Conservation (phyloP, 1,140 invertebrate genomes). For the Hyles vespertilio region DNA sequence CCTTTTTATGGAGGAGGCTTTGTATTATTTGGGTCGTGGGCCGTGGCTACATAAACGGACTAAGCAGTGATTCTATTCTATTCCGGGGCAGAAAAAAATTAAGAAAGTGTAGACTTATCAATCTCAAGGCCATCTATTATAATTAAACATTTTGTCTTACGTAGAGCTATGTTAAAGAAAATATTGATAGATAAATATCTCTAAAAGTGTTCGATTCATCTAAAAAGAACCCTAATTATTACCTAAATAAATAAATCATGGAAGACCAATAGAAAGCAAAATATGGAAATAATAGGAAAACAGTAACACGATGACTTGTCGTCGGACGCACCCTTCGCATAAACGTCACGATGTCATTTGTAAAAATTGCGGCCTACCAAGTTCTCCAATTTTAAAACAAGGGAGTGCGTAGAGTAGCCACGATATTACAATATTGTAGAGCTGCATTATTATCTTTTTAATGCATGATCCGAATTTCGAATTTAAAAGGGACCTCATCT, state of each 20-base stretch:
- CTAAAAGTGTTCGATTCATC: neutral
- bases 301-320: slow-evolving; percentile 72
- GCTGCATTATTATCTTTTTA: no score
- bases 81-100: neutral
- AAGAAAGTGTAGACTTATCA: neutral
- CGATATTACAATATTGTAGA: no score
- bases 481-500: neutral
- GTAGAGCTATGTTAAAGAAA: neutral
- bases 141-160: neutral
- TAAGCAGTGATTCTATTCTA: no score
- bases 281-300: slow-evolving; percentile 64
- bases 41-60: no score
- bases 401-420: slow-evolving; percentile 28
- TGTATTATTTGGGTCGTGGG: no score
- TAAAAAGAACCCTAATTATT: neutral
- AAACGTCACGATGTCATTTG: slow-evolving; percentile 74
- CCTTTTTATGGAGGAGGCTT: no score
- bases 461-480: neutral
- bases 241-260: no score
- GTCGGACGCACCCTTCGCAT: slow-evolving; percentile 56
- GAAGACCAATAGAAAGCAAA: slow-evolving; percentile 18
- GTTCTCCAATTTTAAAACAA: slow-evolving; percentile 60
- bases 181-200: neutral
- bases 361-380: slow-evolving; percentile 71
- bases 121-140: neutral